These are phyloP conservation scores for Plectrocnemia conspersa DNA, from an alignment of 1,140 invertebrate species.

Conservation along the genomic window DNA sequence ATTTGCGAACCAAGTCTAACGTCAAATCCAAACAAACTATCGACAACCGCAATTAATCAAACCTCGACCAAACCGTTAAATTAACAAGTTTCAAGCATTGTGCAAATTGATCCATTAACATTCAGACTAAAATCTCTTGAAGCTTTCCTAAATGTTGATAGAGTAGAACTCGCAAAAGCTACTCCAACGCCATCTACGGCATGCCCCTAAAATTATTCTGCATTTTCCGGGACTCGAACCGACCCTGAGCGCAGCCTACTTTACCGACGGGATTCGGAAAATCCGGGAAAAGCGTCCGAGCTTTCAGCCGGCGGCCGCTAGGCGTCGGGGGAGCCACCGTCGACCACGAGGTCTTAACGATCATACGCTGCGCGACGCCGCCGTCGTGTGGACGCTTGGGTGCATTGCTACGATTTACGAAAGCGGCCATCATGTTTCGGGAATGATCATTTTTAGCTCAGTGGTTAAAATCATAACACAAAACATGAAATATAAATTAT, in stretches of 20 bases:
- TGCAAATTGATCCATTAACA: no score
- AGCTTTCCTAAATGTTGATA: no score
- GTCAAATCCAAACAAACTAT: no score
- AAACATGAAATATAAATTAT: no score
- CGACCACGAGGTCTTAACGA: conserved; percentile 12
- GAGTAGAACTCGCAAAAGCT: no score
- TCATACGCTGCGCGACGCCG: conserved; percentile 2
- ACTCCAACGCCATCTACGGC: background rate
- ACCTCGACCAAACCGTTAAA: no score
- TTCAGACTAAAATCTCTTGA: no score
- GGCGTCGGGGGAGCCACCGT: conserved; percentile 11
- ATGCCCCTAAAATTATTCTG: background rate
- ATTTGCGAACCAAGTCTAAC: no score
- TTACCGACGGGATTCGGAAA: conserved; percentile 9
- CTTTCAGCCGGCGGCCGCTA: conserved; percentile 4
- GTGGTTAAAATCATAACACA: background rate
- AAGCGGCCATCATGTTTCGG: background rate
- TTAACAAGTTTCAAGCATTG: no score
- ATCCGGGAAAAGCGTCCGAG: background rate
- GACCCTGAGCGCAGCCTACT: background rate
- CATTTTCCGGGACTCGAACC: conserved; percentile 9
- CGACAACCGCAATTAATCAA: no score
- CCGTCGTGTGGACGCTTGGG: background rate
- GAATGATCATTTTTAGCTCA: background rate
- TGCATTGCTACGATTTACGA: background rate